These are phyloP conservation scores for Hycleus cichorii DNA, from an alignment of 1,140 invertebrate genomes.

Conservation along the genomic window DNA sequence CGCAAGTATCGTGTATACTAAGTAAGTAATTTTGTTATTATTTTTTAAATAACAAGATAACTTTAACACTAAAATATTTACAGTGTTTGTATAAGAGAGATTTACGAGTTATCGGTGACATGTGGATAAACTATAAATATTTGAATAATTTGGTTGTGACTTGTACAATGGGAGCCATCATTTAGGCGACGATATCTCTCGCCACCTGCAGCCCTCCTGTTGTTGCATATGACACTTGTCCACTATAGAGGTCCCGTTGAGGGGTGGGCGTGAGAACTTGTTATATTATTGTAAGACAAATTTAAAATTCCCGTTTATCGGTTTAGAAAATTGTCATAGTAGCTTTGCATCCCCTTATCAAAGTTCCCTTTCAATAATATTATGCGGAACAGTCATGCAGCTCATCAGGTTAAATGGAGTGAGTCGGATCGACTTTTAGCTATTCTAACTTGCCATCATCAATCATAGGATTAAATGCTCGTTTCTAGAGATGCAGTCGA, in stretches of 20 bases:
- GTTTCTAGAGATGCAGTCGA: slow-evolving; percentile 24
- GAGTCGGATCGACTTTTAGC: slow-evolving; percentile 37
- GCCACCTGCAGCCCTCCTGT: slow-evolving; percentile 18
- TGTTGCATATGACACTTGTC: slow-evolving; percentile 13
- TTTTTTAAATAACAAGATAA: too few species aligned
- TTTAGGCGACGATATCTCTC: slow-evolving; percentile 23
- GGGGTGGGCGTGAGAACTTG: slow-evolving; percentile 1
- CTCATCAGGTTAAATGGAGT: slow-evolving; percentile 39
- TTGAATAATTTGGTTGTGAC: slow-evolving; percentile 22
- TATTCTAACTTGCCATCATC: slow-evolving; percentile 31
- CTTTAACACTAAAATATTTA: too few species aligned
- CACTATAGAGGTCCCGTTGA: background rate
- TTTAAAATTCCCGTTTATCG: too few species aligned
- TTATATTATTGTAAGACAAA: background rate
- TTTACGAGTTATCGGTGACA: slow-evolving; percentile 13
- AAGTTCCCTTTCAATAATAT: slow-evolving; percentile 19
- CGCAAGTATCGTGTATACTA: slow-evolving; percentile 26
- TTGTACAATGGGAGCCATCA: slow-evolving; percentile 18
- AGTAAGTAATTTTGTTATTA: background rate
- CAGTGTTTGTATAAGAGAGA: background rate
- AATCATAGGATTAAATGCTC: slow-evolving; percentile 37
- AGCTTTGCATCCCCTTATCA: slow-evolving; percentile 3
- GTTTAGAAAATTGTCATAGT: slow-evolving; percentile 3
- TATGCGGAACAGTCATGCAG: slow-evolving; percentile 34
- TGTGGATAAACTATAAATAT: slow-evolving; percentile 14